Conservation (phyloP, 2,888 invertebrate genomes). For the Antitype chi region DNA sequence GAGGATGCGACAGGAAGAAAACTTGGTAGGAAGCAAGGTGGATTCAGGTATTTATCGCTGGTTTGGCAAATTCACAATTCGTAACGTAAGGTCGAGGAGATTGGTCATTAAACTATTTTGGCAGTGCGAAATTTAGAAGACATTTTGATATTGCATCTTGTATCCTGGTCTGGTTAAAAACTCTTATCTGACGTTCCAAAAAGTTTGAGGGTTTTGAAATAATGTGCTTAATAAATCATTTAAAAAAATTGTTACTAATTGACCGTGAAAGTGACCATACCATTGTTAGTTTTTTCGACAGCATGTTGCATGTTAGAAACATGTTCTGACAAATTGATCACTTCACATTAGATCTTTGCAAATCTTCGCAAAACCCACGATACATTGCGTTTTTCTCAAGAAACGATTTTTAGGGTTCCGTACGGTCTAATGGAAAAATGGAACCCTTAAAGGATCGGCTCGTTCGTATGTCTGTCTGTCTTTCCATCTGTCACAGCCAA, state of each 20-base stretch:
- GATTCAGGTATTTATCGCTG: not conserved
- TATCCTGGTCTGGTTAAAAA: not conserved
- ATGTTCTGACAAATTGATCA: constrained; percentile 37
- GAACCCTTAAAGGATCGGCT: no score
- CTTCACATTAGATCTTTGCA: constrained; percentile 1
- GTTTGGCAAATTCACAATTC: not conserved
- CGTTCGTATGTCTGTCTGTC: no score
- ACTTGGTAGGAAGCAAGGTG: not conserved
- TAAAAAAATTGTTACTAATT: not conserved
- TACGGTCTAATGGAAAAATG: no score
- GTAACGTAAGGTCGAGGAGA: not conserved
- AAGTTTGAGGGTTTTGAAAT: not conserved
- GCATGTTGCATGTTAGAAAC: not conserved
- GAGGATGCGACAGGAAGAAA: not conserved
- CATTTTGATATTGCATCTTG: not conserved
- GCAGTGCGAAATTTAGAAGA: not conserved
- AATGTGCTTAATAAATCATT: not conserved
- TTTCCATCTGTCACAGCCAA: no score
- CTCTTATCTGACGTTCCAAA: not conserved
- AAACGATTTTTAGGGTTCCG: not conserved
- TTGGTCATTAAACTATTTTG: not conserved
- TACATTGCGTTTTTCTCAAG: constrained; percentile 45
- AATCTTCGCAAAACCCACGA: not conserved
- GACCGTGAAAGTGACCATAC: not conserved
- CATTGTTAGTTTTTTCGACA: constrained; percentile 21